Percentiles rank a stretch among this genome's conserved stretches.
Conservation (phyloP, 2,113 vertebrate genomes). For the Copsychus sechellarum region DNA sequence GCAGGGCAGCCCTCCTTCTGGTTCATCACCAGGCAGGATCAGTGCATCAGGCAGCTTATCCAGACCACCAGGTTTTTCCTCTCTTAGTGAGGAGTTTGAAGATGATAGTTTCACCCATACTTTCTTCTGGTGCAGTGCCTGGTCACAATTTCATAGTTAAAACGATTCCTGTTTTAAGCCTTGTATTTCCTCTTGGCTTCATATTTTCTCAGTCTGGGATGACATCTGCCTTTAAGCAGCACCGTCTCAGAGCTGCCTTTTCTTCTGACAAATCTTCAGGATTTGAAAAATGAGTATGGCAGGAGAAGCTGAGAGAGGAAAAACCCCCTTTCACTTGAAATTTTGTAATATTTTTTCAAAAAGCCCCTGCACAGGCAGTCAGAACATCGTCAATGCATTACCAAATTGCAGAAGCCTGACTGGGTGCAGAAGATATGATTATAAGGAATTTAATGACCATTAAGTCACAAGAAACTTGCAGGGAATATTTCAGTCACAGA, state of each 20-base stretch:
- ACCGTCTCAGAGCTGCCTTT: constrained; percentile 18
- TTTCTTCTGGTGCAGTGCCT: neutral
- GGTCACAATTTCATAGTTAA: neutral
- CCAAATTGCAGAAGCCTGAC: neutral
- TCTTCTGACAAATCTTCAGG: neutral
- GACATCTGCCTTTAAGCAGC: constrained; percentile 44
- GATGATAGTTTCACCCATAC: neutral
- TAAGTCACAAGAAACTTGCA: neutral
- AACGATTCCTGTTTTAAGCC: neutral
- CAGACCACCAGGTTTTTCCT: neutral
- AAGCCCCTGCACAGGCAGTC: neutral
- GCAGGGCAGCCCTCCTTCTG: neutral
- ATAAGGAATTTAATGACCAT: neutral
- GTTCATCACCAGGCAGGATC: neutral
- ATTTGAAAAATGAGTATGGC: neutral
- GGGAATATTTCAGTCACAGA: neutral
- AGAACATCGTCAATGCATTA: neutral
- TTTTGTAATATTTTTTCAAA: neutral
- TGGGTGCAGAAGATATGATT: neutral
- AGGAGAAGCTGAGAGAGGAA: neutral
- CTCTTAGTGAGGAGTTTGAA: neutral
- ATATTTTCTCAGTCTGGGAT: constrained; percentile 27
- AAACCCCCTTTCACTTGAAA: neutral
- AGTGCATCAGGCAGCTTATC: neutral
- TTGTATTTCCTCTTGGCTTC: constrained; percentile 31